Evolutionary conservation across 2,888 invertebrate genomes (phyloP).

Genomic region (Strigamia maritima): DNA sequence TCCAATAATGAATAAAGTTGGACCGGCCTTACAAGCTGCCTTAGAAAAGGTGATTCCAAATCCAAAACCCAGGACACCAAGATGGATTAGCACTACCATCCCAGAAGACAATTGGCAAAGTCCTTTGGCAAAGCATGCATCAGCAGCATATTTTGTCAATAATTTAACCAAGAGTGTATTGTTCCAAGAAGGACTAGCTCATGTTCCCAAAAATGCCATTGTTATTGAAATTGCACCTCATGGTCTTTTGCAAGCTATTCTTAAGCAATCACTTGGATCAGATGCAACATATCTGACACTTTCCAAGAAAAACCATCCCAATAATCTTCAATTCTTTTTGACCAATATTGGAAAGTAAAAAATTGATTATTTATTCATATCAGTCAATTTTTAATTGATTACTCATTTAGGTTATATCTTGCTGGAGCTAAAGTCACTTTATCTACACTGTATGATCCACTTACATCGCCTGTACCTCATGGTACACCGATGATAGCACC

Average conservation of each 20-base stretch:
- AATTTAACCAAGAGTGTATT: conserved; percentile 89
- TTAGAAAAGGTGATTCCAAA: conserved; percentile 62
- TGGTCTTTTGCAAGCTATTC: conserved; percentile 86
- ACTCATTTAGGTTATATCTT: conserved; percentile 70
- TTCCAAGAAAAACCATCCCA: conserved; percentile 75
- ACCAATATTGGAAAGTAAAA: conserved; percentile 73
- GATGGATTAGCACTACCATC: conserved; percentile 93
- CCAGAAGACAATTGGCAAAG: conserved; percentile 78
- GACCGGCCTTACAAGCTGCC: conserved; percentile 71
- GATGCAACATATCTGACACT: conserved; percentile 77
- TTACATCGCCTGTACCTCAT: conserved; percentile 80
- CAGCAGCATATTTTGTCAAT: conserved; percentile 92
- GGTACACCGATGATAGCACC: conserved; percentile 89
- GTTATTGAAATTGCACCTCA: conserved; percentile 94
- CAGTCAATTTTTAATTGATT: too few species aligned
- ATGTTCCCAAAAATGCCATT: conserved; percentile 82
- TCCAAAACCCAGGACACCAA: conserved; percentile 71
- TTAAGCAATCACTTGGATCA: conserved; percentile 74
- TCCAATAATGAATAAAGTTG: conserved; percentile 80
- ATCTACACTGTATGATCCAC: conserved; percentile 69
- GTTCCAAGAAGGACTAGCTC: conserved; percentile 81
- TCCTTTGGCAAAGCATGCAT: conserved; percentile 73
- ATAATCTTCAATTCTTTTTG: conserved; percentile 72
- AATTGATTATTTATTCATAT: too few species aligned
- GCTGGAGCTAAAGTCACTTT: conserved; percentile 76